These are phyloP conservation scores for Parazoanthus darwini DNA, from an alignment of 92 coral and sea anemone genomes.

Conservation along the genomic window DNA sequence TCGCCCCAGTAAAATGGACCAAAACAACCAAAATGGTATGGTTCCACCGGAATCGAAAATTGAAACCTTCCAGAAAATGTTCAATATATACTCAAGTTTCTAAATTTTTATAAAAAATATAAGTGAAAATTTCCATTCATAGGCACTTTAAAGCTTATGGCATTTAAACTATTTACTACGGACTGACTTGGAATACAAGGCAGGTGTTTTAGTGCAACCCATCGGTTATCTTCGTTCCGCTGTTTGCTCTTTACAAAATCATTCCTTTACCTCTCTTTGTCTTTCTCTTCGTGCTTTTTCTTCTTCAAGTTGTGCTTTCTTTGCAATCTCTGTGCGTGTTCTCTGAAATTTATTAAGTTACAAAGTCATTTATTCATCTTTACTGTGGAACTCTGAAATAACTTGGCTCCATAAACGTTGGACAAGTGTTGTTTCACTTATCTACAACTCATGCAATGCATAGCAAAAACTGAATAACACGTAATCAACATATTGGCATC, in stretches of 20 bases:
- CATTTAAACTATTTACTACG: neutral
- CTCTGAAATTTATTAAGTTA: constrained; percentile 44
- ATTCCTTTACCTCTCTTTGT: constrained; percentile 37
- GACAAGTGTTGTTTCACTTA: neutral
- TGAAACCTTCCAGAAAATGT: too few relatives aligned
- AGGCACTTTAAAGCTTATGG: neutral
- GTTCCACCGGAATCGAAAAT: too few relatives aligned
- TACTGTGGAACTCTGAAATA: neutral
- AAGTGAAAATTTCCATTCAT: too few relatives aligned
- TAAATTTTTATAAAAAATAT: too few relatives aligned
- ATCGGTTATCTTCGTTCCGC: neutral
- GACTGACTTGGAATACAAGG: neutral
- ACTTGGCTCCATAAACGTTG: neutral
- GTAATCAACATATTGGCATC: too few relatives aligned
- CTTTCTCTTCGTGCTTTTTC: constrained; percentile 87
- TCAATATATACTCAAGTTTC: too few relatives aligned
- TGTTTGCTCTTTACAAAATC: neutral
- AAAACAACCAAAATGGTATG: too few relatives aligned
- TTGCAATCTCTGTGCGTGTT: constrained; percentile 74
- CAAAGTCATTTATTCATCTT: neutral
- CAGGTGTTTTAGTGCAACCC: neutral
- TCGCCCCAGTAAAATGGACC: too few relatives aligned
- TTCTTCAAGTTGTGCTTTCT: constrained; percentile 75
- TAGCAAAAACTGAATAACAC: too few relatives aligned
- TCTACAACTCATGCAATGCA: too few relatives aligned